Percentiles rank a stretch among this genome's conserved stretches.
Conservation (phyloP, 2,888 invertebrate species). For the Coleophora flavipennella region DNA sequence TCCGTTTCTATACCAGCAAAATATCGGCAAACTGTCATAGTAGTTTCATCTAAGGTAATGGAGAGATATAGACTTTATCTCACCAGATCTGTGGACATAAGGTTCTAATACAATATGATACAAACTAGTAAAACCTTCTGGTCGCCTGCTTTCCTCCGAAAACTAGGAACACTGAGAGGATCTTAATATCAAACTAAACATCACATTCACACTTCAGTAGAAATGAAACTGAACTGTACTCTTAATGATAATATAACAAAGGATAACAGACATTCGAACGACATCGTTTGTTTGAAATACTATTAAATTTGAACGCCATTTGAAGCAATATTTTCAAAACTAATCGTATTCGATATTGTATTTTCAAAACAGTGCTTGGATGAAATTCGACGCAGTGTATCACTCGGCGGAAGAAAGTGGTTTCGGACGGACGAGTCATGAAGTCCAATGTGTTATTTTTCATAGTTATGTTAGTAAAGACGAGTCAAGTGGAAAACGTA, state of each 20-base stretch:
- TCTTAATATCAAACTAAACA: too few species aligned
- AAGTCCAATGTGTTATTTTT: slow-evolving; percentile 25
- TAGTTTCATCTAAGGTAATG: too few species aligned
- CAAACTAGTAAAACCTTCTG: too few species aligned
- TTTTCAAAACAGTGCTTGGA: slow-evolving; percentile 34
- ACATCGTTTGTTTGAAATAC: slow-evolving; percentile 2
- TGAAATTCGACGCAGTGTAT: slow-evolving; percentile 13
- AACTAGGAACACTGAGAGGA: too few species aligned
- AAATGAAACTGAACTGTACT: neutral
- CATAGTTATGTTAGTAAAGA: slow-evolving; percentile 24
- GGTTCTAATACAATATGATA: too few species aligned
- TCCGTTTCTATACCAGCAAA: too few species aligned
- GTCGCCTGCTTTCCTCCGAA: too few species aligned
- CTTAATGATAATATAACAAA: neutral
- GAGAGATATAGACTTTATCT: too few species aligned
- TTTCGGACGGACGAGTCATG: slow-evolving; percentile 30
- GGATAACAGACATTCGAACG: neutral
- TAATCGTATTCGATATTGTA: slow-evolving; percentile 24
- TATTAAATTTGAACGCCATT: slow-evolving; percentile 37
- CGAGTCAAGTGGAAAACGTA: slow-evolving; percentile 34
- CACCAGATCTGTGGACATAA: too few species aligned
- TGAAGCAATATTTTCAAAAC: slow-evolving; percentile 32
- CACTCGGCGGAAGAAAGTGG: slow-evolving; percentile 24
- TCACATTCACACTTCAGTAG: too few species aligned
- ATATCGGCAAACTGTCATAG: too few species aligned